Base-by-base conservation (phyloP, 2,888 invertebrate genomes). In the Pristionchus exspectatus region DNA sequence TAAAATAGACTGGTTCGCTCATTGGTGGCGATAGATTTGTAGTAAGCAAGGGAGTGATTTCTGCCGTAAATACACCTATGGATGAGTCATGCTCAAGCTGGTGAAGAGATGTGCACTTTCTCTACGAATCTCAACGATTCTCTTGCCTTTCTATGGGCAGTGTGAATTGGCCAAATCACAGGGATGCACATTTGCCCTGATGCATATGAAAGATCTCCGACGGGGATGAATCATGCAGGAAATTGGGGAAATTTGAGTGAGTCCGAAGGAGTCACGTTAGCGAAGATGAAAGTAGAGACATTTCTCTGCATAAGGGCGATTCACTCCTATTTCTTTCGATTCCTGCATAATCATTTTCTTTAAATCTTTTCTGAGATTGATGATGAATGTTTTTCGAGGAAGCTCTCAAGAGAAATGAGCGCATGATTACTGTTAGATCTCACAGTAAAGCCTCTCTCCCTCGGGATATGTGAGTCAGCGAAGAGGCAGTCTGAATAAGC, bases 141-240 rank as follows among this genome's bases (percentile, higher is more conserved):
- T 4, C 63, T 56, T 18, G 63, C 63, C 63, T 63, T 63, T 63
- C 63, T 59, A 59, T 63, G 63, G 33, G 38, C 7, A 18, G 38
- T 74, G 18, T 33, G 74, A 77, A 44, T 77, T 77, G 44, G 74
- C 74, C 12, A 24, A 77, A 77, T 77, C 30, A 77, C 44, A 44
- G 44, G 44, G 74, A 77, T 38, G 38, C 24, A 21, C 69, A 69
- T 69, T 69, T 69, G 69, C 69, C 27, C 69, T 69, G 27, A 69
- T 69, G 74, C 21, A 77, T 24, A 44, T 77, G 74, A 44, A 44
- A 44, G 74, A 38, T 38, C 74, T 77, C 4, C 21, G 74, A 44
- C 44, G 16, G 38, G 74, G 38, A 44, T 77, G 74, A 77, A 44
- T 77, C 74, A 77, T 38, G 27, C 69, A 44, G 74, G 21, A 30